Percentiles rank a stretch among this genome's conserved stretches.
phyloP scores from a whole-genome alignment of 2,113 vertebrate genomes.

The Octodon degus region DNA sequence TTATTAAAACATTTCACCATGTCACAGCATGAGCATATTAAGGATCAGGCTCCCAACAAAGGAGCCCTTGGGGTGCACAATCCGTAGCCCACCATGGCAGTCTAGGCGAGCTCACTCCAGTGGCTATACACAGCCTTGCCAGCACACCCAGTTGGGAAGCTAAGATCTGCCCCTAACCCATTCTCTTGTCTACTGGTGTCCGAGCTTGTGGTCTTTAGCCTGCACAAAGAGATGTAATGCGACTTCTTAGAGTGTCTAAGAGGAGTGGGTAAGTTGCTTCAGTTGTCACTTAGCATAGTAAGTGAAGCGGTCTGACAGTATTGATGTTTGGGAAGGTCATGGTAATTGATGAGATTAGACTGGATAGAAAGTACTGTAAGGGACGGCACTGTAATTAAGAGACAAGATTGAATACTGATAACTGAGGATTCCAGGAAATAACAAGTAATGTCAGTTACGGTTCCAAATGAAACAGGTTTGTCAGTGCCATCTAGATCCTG shows the following conservation, averaged over 20 bases:
- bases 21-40: neutral
- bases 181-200: neutral
- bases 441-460: neutral
- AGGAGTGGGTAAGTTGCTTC: neutral
- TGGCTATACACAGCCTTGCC: neutral
- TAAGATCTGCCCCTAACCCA: neutral
- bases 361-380: neutral
- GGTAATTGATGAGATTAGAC: neutral
- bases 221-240: neutral
- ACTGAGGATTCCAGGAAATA: constrained; percentile 44
- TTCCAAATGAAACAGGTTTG: neutral
- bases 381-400: neutral
- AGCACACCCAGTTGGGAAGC: neutral
- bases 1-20: neutral
- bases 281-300: neutral
- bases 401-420: neutral
- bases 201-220: neutral
- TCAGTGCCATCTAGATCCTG: neutral
- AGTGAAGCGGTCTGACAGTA: neutral
- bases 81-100: no score
- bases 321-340: neutral
- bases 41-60: neutral
- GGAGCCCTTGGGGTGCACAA: no score
- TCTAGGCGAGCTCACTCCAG: neutral
- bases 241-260: neutral